phyloP scores from a whole-genome alignment of 2,113 vertebrate genomes.

The Nothoprocta perdicaria region DNA sequence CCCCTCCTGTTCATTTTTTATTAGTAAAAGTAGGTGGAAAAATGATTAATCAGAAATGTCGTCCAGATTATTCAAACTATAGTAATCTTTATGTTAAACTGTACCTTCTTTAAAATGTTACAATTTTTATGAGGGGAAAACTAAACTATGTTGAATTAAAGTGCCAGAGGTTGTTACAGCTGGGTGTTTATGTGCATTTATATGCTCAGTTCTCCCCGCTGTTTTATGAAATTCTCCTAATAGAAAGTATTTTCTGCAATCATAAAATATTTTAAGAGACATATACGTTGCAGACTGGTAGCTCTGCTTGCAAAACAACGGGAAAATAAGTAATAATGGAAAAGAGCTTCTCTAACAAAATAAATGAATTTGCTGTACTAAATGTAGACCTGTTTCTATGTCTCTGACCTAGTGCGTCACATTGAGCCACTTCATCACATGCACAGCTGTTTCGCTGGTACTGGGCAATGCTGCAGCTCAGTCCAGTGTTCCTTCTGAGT shows the following conservation, averaged over 20 bases:
- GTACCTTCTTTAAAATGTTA: background rate
- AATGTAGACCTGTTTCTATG: background rate
- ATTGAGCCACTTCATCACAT: background rate
- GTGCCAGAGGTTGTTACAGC: background rate
- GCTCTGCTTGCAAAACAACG: background rate
- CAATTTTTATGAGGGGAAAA: conserved; percentile 1
- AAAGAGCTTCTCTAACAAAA: background rate
- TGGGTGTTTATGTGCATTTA: conserved; percentile 1
- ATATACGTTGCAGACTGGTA: background rate
- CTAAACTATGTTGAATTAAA: conserved; percentile 18
- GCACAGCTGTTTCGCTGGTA: background rate
- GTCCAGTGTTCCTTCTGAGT: rapidly evolving
- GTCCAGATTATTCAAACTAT: background rate
- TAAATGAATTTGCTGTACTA: background rate
- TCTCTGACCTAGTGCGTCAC: background rate
- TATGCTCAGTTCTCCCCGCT: background rate
- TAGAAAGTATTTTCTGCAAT: conserved; percentile 22
- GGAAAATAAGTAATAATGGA: background rate
- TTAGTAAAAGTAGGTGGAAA: background rate
- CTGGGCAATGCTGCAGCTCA: background rate
- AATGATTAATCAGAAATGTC: background rate
- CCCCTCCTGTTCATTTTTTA: conserved; percentile 37
- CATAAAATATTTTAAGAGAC: conserved; percentile 11
- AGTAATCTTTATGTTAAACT: conserved; percentile 9
- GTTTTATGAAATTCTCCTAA: conserved; percentile 26